Conservation (phyloP, 53 echinoderm and acorn worm genomes). For the Temnopleurus reevesii region DNA sequence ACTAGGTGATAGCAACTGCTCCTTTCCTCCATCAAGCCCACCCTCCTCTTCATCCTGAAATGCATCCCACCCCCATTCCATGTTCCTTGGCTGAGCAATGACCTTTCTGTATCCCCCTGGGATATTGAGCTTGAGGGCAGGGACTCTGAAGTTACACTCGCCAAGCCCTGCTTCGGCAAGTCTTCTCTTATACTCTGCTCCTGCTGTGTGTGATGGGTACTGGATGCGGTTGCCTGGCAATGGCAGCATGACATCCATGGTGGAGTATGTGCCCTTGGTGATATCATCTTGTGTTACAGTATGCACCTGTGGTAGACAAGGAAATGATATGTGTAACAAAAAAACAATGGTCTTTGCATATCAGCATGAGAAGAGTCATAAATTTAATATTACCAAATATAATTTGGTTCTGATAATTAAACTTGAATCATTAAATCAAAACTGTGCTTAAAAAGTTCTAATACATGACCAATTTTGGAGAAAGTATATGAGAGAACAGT, state of each 20-base stretch:
- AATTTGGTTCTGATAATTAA: no score
- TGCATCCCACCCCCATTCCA: constrained; percentile 52
- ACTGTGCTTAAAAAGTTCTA: no score
- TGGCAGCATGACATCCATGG: constrained; percentile 77
- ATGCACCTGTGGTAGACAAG: constrained; percentile 57
- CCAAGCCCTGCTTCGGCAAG: constrained; percentile 66
- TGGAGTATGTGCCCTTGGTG: constrained; percentile 41
- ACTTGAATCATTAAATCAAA: no score
- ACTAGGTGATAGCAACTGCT: neutral
- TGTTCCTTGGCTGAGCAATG: constrained; percentile 56
- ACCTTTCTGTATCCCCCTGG: constrained; percentile 86
- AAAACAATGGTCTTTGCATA: no score
- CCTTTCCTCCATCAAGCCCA: neutral
- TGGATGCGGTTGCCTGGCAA: constrained; percentile 88
- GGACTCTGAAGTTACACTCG: constrained; percentile 62
- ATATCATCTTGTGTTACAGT: constrained; percentile 61
- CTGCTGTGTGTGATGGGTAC: constrained; percentile 69
- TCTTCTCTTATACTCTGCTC: constrained; percentile 61
- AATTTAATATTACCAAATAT: no score
- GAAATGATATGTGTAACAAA: constrained; percentile 15
- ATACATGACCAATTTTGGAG: no score
- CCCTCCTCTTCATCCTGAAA: neutral
- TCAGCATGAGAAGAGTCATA: no score
- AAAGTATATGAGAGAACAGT: no score
- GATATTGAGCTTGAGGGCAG: constrained; percentile 78